These are phyloP conservation scores for Agapornis canus DNA, from an alignment of 2,797 vertebrate species.

Conservation along the genomic window DNA sequence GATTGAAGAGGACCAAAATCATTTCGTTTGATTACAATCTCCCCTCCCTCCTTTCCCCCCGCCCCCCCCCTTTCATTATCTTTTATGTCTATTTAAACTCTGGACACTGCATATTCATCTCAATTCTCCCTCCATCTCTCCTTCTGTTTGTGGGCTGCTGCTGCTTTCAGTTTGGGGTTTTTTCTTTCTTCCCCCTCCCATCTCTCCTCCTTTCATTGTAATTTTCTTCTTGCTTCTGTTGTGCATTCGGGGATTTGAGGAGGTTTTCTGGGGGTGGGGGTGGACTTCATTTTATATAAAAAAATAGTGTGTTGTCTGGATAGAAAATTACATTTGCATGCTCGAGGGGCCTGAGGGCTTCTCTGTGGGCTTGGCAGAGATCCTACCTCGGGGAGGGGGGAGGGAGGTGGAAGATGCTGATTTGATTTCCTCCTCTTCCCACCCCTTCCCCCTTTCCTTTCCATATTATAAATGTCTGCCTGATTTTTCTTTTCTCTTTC, in stretches of 20 bases:
- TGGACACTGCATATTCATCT: slow-evolving; percentile 73
- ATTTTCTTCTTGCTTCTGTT: slow-evolving; percentile 76
- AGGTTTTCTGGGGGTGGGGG: slow-evolving; percentile 64
- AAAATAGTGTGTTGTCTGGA: slow-evolving; percentile 75
- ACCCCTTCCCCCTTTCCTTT: slow-evolving; percentile 70
- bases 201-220: slow-evolving; percentile 67
- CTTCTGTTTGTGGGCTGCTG: slow-evolving; percentile 68
- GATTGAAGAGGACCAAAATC: slow-evolving; percentile 87
- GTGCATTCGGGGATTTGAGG: slow-evolving; percentile 74
- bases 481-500: slow-evolving; percentile 77
- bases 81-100: slow-evolving; percentile 79
- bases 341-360: slow-evolving; percentile 77
- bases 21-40: slow-evolving; percentile 89
- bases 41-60: slow-evolving; percentile 48
- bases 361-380: slow-evolving; percentile 78
- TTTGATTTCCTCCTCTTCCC: slow-evolving; percentile 72
- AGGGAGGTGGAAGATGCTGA: slow-evolving; percentile 65
- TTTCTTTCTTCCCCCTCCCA: not conserved
- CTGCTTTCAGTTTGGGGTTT: not conserved
- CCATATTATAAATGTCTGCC: slow-evolving; percentile 73
- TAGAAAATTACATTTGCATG: slow-evolving; percentile 84
- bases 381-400: slow-evolving; percentile 43
- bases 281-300: slow-evolving; percentile 71
- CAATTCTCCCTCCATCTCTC: slow-evolving; percentile 71
- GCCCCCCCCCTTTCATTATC: slow-evolving; percentile 76